Percentiles rank a stretch among this genome's conserved stretches.
Conservation (phyloP, 2,113 vertebrate genomes). For the Phalacrocorax carbo region DNA sequence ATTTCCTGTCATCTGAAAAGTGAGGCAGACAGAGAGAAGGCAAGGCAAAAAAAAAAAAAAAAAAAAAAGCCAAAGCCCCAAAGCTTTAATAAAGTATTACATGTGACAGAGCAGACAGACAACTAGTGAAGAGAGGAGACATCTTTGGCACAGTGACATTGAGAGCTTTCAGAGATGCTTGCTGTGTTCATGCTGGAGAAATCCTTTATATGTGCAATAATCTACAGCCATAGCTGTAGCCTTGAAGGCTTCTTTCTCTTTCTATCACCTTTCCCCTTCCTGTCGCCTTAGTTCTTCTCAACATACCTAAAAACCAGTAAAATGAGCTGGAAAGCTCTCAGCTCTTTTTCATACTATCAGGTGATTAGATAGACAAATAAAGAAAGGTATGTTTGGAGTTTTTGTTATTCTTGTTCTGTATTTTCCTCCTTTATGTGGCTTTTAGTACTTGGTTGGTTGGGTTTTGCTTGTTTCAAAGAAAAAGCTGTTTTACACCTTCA, state of each 20-base stretch:
- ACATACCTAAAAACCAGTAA: neutral
- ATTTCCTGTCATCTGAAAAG: neutral
- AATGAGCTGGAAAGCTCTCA: neutral
- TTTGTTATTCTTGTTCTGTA: neutral
- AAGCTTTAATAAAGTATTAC: conserved; percentile 43
- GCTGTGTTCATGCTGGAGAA: neutral
- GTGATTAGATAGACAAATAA: neutral
- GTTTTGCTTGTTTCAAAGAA: neutral
- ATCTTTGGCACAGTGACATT: conserved; percentile 27
- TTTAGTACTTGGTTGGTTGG: neutral
- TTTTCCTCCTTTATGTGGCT: neutral
- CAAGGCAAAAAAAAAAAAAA: too few species aligned
- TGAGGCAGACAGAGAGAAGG: neutral
- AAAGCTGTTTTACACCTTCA: conserved; percentile 11
- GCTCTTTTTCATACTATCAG: neutral
- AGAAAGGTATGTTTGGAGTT: neutral
- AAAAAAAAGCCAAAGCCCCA: neutral
- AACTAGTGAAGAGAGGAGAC: neutral
- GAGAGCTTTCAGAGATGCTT: conserved; percentile 21
- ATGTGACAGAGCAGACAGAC: conserved; percentile 19
- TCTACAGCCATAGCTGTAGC: neutral
- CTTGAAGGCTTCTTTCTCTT: neutral
- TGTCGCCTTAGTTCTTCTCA: neutral
- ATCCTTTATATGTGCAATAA: neutral
- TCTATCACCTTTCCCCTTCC: neutral